Conservation (phyloP, 2,888 invertebrate species). For the Amblyjoppa proteus region DNA sequence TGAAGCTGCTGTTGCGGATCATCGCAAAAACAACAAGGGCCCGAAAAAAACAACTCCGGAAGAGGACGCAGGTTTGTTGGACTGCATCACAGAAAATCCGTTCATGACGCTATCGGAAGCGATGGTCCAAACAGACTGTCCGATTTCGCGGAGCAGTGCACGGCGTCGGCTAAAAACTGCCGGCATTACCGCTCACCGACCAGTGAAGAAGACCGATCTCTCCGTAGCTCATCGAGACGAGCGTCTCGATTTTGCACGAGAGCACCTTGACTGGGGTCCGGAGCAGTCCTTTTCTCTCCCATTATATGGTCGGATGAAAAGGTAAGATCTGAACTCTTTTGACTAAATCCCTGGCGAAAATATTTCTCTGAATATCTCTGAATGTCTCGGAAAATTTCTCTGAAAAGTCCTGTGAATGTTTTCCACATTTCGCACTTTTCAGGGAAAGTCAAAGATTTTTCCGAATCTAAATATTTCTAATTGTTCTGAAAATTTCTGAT, state of each 20-base stretch:
- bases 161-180: slow-evolving; percentile 17
- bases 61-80: slow-evolving; percentile 10
- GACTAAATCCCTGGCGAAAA: no score
- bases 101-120: slow-evolving; percentile 32
- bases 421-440: no score
- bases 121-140: slow-evolving; percentile 5
- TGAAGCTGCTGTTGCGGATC: no score
- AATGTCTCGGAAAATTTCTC: no score
- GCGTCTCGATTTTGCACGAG: slow-evolving; percentile 24
- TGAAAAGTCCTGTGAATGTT: no score
- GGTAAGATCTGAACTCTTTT: slow-evolving; percentile 9
- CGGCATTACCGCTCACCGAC: slow-evolving; percentile 25
- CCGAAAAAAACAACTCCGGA: slow-evolving; percentile 23
- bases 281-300: slow-evolving; percentile 20
- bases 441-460: no score
- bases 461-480: no score
- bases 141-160: slow-evolving; percentile 10
- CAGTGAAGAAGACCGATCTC: slow-evolving; percentile 21
- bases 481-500: no score
- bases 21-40: slow-evolving; percentile 6
- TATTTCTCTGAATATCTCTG: no score
- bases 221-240: slow-evolving; percentile 20
- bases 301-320: slow-evolving; percentile 34
- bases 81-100: slow-evolving; percentile 5
- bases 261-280: slow-evolving; percentile 19